A percentile compares a stretch with the other conserved stretches of the same genome.
phyloP scores from a whole-genome alignment of 1,140 invertebrate species.

The Micrasema minimum region DNA sequence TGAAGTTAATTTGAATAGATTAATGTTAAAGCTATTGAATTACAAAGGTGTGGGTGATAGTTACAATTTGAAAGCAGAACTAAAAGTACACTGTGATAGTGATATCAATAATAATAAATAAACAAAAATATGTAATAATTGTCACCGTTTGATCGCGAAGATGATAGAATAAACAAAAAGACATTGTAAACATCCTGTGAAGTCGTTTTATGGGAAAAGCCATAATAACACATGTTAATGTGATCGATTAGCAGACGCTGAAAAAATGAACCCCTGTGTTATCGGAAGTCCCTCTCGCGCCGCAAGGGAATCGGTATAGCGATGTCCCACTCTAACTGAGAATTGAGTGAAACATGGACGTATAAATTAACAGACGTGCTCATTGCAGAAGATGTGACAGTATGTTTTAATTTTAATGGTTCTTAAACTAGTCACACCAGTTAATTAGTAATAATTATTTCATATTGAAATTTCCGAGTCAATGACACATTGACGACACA shows the following conservation, averaged over 20 bases:
- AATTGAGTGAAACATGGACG: not conserved
- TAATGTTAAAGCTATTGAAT: too few relatives aligned
- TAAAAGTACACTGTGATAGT: too few relatives aligned
- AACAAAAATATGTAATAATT: too few relatives aligned
- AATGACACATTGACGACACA: not conserved
- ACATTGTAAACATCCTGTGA: slow-evolving; percentile 39
- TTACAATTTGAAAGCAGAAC: too few relatives aligned
- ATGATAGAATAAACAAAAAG: not conserved
- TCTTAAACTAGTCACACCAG: not conserved
- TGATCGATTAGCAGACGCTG: slow-evolving; percentile 45
- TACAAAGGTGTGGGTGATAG: too few relatives aligned
- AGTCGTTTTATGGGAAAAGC: slow-evolving; percentile 46
- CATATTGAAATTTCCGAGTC: too few relatives aligned
- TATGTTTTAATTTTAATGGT: not conserved
- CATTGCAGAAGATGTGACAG: slow-evolving; percentile 16
- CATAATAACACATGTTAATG: slow-evolving; percentile 50
- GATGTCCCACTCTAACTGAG: not conserved
- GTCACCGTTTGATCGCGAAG: too few relatives aligned
- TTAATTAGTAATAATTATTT: too few relatives aligned
- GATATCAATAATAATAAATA: too few relatives aligned
- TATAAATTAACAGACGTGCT: not conserved
- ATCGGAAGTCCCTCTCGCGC: slow-evolving; percentile 21
- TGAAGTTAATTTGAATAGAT: too few relatives aligned
- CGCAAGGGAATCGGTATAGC: not conserved
- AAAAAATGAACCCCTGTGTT: slow-evolving; percentile 35